Base-by-base conservation (phyloP, 2,113 vertebrate species). In the Clarias gariepinus region DNA sequence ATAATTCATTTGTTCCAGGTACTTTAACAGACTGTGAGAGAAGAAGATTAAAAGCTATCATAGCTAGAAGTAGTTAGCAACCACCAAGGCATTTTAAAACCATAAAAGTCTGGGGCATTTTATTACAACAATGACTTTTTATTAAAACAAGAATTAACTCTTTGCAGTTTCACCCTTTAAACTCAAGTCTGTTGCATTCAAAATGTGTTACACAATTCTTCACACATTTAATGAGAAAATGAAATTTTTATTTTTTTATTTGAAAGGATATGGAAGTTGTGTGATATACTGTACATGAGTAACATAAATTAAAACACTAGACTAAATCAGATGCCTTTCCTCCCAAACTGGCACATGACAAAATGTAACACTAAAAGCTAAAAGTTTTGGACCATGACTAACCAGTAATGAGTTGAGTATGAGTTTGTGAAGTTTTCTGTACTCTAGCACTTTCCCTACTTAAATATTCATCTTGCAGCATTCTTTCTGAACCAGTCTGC, bases 321-420 rank as follows among this genome's bases (percentile, higher is more conserved):
- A 77, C 10, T 33, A 23, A 74, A 85, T 77, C n/a, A 9, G 15
- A 63, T 63, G 69, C 15, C 15, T 52, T 41, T 85, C 68, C 21
- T 41, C 36, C 57, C n/a, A 3, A 5, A 52, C 57, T 63, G 58
- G 23, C 25, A 74, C 7, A 13, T 71, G 7, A 36, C 52, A 69
- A 30, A 83, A 73, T 23, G 11, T 74, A 23, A 83, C n/a, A 57
- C 16, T 58, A 18, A 71, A 84, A 76, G 71, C 11, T 47, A 76
- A 76, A 76, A 18, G 25, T 41, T 84, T 74, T 61, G 76, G 69
- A 84, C 36, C 57, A 71, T 36, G 33, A 66, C 19, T 66, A 85
- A 79, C 11, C 41, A 85, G 7, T 79, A 85, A 85, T 77, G 84
- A 64, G 91, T 93, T 90, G 92, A 57, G n/a, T 21, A 10, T 47